Percentiles rank a stretch among this genome's conserved stretches.
Conservation (phyloP, 2,888 invertebrate genomes). For the Esperia sulphurella region DNA sequence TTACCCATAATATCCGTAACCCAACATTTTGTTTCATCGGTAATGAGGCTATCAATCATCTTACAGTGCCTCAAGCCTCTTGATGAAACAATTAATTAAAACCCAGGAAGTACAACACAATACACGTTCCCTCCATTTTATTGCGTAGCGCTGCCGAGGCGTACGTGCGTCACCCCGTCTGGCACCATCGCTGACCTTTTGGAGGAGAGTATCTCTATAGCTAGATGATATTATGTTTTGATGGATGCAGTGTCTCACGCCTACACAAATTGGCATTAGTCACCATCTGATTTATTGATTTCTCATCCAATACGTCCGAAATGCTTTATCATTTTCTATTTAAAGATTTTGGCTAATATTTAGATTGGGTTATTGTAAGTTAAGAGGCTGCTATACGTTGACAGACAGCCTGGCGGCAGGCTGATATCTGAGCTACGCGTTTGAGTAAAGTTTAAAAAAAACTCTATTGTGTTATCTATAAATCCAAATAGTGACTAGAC, state of each 20-base stretch:
- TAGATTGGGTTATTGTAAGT: too few species aligned
- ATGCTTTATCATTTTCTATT: not conserved
- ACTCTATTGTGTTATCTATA: too few species aligned
- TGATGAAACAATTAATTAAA: not conserved
- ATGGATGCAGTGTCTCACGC: constrained; percentile 5
- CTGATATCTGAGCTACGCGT: too few species aligned
- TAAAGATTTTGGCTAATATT: not conserved
- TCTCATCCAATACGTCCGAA: not conserved
- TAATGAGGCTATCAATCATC: constrained; percentile 8
- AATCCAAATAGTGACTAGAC: too few species aligned
- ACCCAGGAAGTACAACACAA: not conserved
- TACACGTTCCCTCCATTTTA: too few species aligned
- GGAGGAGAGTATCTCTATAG: constrained; percentile 1
- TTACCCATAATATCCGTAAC: constrained; percentile 1
- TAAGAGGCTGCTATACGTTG: too few species aligned
- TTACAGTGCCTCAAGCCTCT: not conserved
- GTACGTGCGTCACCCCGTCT: constrained; percentile 8
- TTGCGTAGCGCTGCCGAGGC: not conserved
- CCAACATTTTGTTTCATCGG: constrained; percentile 3
- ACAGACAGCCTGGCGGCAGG: too few species aligned
- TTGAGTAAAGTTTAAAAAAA: too few species aligned
- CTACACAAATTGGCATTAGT: not conserved
- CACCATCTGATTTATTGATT: constrained; percentile 2
- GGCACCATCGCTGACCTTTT: constrained; percentile 9
- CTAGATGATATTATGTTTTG: constrained; percentile 8